phyloP scores from a whole-genome alignment of 2,888 invertebrate species.

The Hyppa rectilinea region DNA sequence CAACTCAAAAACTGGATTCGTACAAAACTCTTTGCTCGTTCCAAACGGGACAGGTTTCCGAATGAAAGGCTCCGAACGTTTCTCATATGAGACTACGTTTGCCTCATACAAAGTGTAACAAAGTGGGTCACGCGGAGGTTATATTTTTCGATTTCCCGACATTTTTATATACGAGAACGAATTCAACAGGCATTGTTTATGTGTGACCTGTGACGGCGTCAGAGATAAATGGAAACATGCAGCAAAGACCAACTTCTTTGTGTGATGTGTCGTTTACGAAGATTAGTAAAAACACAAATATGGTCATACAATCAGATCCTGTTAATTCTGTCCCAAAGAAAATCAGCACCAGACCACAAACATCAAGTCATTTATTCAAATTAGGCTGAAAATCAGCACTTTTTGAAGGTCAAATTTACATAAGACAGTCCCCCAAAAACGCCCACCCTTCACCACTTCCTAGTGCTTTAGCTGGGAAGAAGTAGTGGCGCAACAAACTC shows the following conservation, averaged over 20 bases:
- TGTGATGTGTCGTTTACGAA: too few relatives aligned
- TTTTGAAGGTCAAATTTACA: too few relatives aligned
- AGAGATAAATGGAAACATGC: too few relatives aligned
- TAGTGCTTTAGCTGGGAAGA: too few relatives aligned
- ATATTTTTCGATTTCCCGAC: constrained; percentile 30
- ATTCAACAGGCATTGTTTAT: constrained; percentile 39
- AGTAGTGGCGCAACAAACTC: too few relatives aligned
- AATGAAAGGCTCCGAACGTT: constrained; percentile 36
- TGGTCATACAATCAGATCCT: background rate
- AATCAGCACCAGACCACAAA: too few relatives aligned
- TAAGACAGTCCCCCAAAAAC: too few relatives aligned
- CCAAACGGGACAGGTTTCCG: constrained; percentile 26
- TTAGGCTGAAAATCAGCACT: too few relatives aligned
- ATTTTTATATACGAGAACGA: constrained; percentile 28
- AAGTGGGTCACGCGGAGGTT: constrained; percentile 50
- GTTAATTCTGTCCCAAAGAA: too few relatives aligned
- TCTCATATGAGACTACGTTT: constrained; percentile 32
- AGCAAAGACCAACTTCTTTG: too few relatives aligned
- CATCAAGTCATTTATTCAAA: too few relatives aligned
- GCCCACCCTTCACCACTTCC: too few relatives aligned
- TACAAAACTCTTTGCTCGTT: constrained; percentile 35
- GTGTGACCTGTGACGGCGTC: background rate
- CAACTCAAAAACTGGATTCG: constrained; percentile 21
- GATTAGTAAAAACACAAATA: background rate
- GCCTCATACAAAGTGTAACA: constrained; percentile 28